These are phyloP conservation scores for Cossypha polioptera DNA, from an alignment of 2,797 vertebrate species.

Conservation along the genomic window DNA sequence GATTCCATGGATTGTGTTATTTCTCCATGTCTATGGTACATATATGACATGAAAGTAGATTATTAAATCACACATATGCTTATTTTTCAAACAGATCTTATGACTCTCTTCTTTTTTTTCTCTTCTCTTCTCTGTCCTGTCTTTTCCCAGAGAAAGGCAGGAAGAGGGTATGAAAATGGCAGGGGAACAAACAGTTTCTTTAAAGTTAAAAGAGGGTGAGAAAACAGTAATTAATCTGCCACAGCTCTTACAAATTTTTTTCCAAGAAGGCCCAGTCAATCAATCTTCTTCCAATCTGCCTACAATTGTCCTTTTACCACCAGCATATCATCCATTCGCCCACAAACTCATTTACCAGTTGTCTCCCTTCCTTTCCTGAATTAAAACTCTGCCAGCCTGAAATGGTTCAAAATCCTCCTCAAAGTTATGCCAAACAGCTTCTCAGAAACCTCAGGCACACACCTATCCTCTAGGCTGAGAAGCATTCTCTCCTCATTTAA, in stretches of 20 bases:
- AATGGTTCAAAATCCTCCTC: conserved; percentile 31
- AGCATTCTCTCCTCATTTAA: conserved; percentile 15
- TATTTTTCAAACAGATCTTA: background rate
- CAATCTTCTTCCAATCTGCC: conserved; percentile 35
- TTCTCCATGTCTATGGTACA: background rate
- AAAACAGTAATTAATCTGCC: conserved; percentile 47
- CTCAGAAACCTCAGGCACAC: conserved; percentile 34
- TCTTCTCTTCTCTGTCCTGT: background rate
- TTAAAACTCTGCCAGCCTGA: conserved; percentile 13
- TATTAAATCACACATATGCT: background rate
- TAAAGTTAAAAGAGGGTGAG: background rate
- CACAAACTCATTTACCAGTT: conserved; percentile 33
- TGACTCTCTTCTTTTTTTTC: background rate
- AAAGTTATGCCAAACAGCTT: conserved; percentile 32
- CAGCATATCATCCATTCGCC: background rate
- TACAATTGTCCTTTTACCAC: conserved; percentile 32
- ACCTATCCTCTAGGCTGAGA: conserved; percentile 47
- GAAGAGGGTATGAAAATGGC: background rate
- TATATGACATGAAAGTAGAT: background rate
- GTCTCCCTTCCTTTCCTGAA: background rate
- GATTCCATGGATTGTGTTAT: background rate
- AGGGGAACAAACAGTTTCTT: background rate
- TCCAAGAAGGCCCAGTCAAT: conserved; percentile 7
- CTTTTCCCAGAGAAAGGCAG: background rate
- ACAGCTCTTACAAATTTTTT: background rate